These are phyloP conservation scores for Labroides dimidiatus DNA, from an alignment of 2,797 vertebrate species.

Conservation along the genomic window DNA sequence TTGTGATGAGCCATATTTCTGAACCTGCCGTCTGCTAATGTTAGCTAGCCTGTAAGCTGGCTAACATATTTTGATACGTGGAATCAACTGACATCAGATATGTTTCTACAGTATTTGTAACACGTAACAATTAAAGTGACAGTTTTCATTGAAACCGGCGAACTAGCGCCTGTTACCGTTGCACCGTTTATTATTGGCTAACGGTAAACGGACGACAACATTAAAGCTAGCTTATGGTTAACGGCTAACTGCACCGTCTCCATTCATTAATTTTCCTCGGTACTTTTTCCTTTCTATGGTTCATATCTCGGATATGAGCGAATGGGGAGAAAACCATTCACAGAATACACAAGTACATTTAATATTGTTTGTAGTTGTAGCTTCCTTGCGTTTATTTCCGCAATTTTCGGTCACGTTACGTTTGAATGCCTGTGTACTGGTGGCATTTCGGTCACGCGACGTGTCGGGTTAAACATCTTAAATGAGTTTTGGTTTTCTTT, in stretches of 20 bases:
- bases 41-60: constrained; percentile 61
- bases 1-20: constrained; percentile 17
- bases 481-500: constrained; percentile 21
- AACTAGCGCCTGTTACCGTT: background rate
- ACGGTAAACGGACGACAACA: constrained; percentile 35
- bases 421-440: background rate
- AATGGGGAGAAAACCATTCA: no score
- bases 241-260: constrained; percentile 40
- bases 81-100: background rate
- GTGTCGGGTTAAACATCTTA: background rate
- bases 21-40: constrained; percentile 54
- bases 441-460: background rate
- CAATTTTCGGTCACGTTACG: background rate
- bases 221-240: constrained; percentile 52
- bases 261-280: constrained; percentile 58
- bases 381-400: constrained; percentile 34
- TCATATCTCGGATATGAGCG: background rate
- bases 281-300: background rate
- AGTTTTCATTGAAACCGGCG: background rate
- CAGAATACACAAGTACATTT: background rate
- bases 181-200: constrained; percentile 26
- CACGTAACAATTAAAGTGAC: background rate
- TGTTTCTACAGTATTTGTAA: background rate
- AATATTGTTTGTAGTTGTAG: background rate
- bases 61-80: constrained; percentile 36